Evolutionary conservation across 2,113 vertebrate species (phyloP), one percentile per base, ranked within the genome.

Genomic region (Amia ocellicauda): DNA sequence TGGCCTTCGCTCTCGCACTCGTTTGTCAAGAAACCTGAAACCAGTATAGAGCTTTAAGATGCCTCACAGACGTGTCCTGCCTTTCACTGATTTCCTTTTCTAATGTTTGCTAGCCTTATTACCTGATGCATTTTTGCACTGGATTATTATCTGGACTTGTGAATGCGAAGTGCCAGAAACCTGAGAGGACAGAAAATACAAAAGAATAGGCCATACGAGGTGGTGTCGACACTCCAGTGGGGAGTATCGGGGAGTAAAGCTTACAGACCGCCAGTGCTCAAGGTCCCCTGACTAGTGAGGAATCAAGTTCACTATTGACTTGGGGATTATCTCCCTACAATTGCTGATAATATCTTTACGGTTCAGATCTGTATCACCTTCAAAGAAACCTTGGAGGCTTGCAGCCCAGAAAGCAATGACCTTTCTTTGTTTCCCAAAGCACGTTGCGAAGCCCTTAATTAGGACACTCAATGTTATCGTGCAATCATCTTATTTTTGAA

Each of bases 311-410:
- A 24, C 11, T 17, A 60, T 41, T 57, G 59, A 60, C 27, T 8
- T 23, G 2, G 11, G 27, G 41, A 59, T 51, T 58, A 58, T 66
- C 47, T 63, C 56, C 31, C 29, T 41, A 66, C 63, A 47, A 68
- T 66, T 51, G 41, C 14, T 72, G 63, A 68, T 59, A 62, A 53
- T 57, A 24, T 69, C 57, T 62, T 40, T 57, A 17, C 29, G 56
- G 53, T 56, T 67, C 28, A 67, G 64, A 71, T 75, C 52, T 59
- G 52, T 29, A 68, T 72, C 72, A 53, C 40, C 67, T 55, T 63
- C 54, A 27, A 36, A 58, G 16, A 62, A 54, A 64, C 52, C 58
- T 53, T 49, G 54, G 10, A 67, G 26, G 24, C 36, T 26, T 27
- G 36, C 27, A 4, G 26, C 27, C 70, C 58, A 49, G 31, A 56